Evolutionary conservation across 2,888 invertebrate species (phyloP).

Genomic region (Drosophila engyochracea): DNA sequence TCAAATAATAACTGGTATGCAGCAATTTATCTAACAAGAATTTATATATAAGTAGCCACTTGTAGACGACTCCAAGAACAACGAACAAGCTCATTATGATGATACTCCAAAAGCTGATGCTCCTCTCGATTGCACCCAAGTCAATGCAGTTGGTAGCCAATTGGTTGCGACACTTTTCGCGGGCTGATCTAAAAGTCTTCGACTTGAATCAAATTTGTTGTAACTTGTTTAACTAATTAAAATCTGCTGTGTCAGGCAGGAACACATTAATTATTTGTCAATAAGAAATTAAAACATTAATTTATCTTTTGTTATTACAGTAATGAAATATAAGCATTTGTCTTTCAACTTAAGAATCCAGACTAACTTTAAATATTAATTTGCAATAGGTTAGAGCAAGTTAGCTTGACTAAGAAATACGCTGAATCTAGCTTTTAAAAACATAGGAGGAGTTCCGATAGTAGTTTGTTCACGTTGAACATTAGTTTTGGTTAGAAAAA

Average conservation of each 20-base stretch:
- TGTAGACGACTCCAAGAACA: slow-evolving; percentile 32
- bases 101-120: slow-evolving; percentile 8
- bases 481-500: background rate
- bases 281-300: background rate
- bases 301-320: background rate
- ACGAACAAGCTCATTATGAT: slow-evolving; percentile 14
- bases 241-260: background rate
- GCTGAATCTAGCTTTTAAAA: background rate
- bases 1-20: slow-evolving; percentile 65
- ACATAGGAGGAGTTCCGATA: too few relatives aligned
- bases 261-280: background rate
- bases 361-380: background rate
- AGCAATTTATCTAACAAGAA: slow-evolving; percentile 64
- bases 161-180: background rate
- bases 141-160: slow-evolving; percentile 24
- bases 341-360: background rate
- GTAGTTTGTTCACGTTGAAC: background rate
- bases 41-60: slow-evolving; percentile 48
- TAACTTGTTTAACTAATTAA: background rate
- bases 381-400: background rate
- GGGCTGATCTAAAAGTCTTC: slow-evolving; percentile 10
- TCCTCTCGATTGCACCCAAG: slow-evolving; percentile 12
- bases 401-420: too few relatives aligned
- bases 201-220: background rate
- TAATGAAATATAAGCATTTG: background rate